Evolutionary conservation across 2,888 invertebrate genomes (phyloP).

Genomic region (Lithodes maja): DNA sequence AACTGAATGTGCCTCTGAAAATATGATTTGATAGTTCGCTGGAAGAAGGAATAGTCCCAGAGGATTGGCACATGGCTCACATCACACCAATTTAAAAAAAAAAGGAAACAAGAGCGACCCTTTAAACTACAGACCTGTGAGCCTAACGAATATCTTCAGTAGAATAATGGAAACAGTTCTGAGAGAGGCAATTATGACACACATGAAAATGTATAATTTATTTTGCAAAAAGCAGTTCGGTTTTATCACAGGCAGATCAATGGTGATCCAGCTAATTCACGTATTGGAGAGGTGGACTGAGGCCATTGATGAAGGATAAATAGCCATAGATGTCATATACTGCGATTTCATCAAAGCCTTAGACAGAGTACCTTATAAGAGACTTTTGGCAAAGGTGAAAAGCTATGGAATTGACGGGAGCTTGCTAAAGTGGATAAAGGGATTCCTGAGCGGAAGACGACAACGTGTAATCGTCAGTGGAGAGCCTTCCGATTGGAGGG

Average conservation of each 20-base stretch:
- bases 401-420: neutral
- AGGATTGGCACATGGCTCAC: slow-evolving; percentile 26
- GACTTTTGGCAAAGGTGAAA: neutral
- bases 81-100: slow-evolving; percentile 22
- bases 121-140: slow-evolving; percentile 36
- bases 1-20: slow-evolving; percentile 25
- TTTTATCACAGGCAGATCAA: slow-evolving; percentile 20
- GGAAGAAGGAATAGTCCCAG: slow-evolving; percentile 30
- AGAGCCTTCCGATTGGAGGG: too few species aligned
- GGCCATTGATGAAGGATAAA: slow-evolving; percentile 11
- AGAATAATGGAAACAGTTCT: slow-evolving; percentile 30
- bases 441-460: too few species aligned
- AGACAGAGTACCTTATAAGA: slow-evolving; percentile 19
- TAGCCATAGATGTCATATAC: slow-evolving; percentile 21
- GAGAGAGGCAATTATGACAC: slow-evolving; percentile 12
- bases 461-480: too few species aligned
- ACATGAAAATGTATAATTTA: slow-evolving; percentile 27
- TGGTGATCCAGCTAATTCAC: slow-evolving; percentile 29
- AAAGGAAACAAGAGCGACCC: slow-evolving; percentile 34
- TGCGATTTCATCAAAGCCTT: slow-evolving; percentile 37
- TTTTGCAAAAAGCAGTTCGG: slow-evolving; percentile 36
- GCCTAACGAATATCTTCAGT: slow-evolving; percentile 18
- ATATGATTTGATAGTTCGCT: slow-evolving; percentile 35
- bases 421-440: too few species aligned
- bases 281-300: slow-evolving; percentile 29